A percentile compares a stretch with the other conserved stretches of the same genome.
These are phyloP conservation scores for Aplysina aerophoba DNA, from an alignment of 37 sponge, comb jelly and placozoan species.

Conservation along the genomic window DNA sequence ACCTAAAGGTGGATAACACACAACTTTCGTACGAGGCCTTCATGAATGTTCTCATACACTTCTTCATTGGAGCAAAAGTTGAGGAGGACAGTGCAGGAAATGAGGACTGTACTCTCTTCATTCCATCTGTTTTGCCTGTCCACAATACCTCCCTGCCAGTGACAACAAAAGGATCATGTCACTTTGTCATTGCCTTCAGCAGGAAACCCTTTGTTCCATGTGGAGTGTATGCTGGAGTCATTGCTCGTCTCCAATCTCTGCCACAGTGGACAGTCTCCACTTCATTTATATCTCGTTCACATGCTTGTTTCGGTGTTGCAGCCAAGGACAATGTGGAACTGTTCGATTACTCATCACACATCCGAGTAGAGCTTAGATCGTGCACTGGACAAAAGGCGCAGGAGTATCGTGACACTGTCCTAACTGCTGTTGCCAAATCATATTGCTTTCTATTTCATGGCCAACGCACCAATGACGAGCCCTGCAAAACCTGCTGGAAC, in stretches of 20 bases:
- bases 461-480: too few relatives aligned
- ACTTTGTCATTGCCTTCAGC: neutral
- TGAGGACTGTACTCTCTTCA: neutral
- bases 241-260: neutral
- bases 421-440: too few relatives aligned
- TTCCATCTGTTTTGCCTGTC: neutral
- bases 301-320: too few relatives aligned
- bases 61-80: conserved; percentile 12
- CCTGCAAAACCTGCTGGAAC: too few relatives aligned
- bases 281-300: too few relatives aligned
- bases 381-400: too few relatives aligned
- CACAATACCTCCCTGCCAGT: neutral
- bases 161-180: neutral
- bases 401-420: too few relatives aligned
- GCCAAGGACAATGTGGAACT: too few relatives aligned
- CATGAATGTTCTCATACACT: neutral
- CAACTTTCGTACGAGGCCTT: neutral
- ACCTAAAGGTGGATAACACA: neutral
- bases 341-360: too few relatives aligned
- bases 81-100: neutral
- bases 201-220: neutral
- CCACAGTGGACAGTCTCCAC: neutral
- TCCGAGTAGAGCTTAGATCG: too few relatives aligned
- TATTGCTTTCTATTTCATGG: too few relatives aligned
- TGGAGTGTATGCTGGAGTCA: conserved; percentile 17